Evolutionary conservation across 2,113 vertebrate species (phyloP).

Genomic region (Rousettus leschenaultii): DNA sequence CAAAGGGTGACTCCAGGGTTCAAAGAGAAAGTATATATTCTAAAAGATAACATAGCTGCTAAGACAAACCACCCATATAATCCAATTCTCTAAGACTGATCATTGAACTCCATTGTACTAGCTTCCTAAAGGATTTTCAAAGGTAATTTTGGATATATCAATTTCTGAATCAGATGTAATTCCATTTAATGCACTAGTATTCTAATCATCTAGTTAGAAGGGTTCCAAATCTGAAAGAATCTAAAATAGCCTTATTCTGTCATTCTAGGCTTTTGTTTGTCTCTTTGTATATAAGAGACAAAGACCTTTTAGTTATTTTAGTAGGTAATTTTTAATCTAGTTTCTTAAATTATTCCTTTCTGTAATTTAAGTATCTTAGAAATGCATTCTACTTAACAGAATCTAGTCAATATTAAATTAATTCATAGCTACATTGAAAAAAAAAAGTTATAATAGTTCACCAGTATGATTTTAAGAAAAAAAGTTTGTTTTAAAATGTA

Average conservation of each 20-base stretch:
- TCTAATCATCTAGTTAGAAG: slow-evolving; percentile 9
- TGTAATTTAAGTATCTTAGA: slow-evolving; percentile 29
- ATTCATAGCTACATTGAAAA: neutral
- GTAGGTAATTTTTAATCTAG: neutral
- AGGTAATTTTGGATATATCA: slow-evolving; percentile 19
- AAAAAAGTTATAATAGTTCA: neutral
- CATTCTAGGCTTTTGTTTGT: neutral
- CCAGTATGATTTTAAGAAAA: neutral
- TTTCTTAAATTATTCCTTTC: slow-evolving; percentile 12
- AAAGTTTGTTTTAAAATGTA: neutral
- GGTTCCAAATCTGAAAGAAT: slow-evolving; percentile 19
- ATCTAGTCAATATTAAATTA: neutral
- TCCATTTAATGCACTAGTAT: neutral
- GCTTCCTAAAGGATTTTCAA: neutral
- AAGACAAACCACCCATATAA: slow-evolving; percentile 9
- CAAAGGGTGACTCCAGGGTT: neutral
- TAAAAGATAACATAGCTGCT: slow-evolving; percentile 16
- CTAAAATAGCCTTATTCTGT: neutral
- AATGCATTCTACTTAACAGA: neutral
- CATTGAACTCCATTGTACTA: neutral
- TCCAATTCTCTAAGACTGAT: neutral
- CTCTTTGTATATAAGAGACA: neutral
- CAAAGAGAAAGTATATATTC: neutral
- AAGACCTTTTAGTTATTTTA: neutral
- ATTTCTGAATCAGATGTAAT: neutral